Base-by-base conservation (phyloP, 2,888 invertebrate species). In the Drosophila rellima region DNA sequence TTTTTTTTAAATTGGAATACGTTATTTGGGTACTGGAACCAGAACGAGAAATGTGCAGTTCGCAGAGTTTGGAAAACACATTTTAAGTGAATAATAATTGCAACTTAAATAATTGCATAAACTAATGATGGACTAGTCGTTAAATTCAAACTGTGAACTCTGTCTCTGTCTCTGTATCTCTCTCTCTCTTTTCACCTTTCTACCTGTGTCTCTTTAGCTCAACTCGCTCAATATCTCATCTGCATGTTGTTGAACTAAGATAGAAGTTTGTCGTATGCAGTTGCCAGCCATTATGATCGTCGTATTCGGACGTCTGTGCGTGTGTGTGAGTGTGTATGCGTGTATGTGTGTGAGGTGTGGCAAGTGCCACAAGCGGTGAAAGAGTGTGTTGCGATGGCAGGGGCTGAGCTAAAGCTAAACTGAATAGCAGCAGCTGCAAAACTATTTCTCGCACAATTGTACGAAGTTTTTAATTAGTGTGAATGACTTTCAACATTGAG, bases 381-480 rank as follows among this genome's bases (percentile, higher is more conserved):
- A 31, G 48, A 52, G 59, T 52, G 61, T 61, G 66, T 45, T 33
- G 45, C 33, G 37, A 26, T 10, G 47, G 11, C 31, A 23, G 20
- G 50, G 47, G 42, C 18, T 60, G 74, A 15, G 47, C 47, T 15
- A 44, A 61, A 37, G 65, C 69, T 59, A 51, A 74, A 73, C 65
- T 79, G 82, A 82, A 80, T 72, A 83, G 76, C 74, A 86, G 77
- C 82, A 84, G 83, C 76, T 89, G 82, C 82, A 78, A 84, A 80
- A 87, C 87, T 84, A 87, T 87, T 85, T 87, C 85, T 84, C 76
- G 76, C 80, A 85, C 85, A 85, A 87, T 87, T 84, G 87, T 89
- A 66, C 82, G 85, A 90, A 89, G 91, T 91, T 91, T 91, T 91
- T 91, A 91, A 91, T 91, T 91, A 91, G 90, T 90, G 89, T 79